A percentile compares a stretch with the other conserved stretches of the same genome.
phyloP scores from a whole-genome alignment of 1,140 invertebrate genomes.

The Drosophila repleta region DNA sequence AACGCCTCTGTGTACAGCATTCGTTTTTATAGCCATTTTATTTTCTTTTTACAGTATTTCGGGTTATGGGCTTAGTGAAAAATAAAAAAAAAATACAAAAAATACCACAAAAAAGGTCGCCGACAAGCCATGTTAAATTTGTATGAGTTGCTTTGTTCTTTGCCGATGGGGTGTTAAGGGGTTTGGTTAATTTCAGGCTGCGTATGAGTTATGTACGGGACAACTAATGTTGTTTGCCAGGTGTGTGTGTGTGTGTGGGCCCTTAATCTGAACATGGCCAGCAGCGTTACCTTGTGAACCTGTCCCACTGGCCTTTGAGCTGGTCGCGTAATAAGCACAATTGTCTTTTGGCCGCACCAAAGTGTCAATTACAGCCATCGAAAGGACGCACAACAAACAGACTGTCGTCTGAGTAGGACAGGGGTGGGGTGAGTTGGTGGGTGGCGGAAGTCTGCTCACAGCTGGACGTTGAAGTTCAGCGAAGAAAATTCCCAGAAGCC shows the following conservation, averaged over 20 bases:
- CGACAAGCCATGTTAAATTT: conserved; percentile 71
- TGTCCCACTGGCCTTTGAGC: conserved; percentile 22
- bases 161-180: conserved; percentile 17
- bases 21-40: conserved; percentile 35
- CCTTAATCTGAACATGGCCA: conserved; percentile 40
- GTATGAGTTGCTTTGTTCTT: conserved; percentile 60
- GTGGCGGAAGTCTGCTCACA: not conserved
- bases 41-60: conserved; percentile 17
- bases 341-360: conserved; percentile 57
- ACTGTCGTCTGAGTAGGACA: too few species aligned
- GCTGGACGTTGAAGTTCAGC: conserved; percentile 4
- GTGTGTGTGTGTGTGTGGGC: conserved; percentile 1
- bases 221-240: conserved; percentile 40
- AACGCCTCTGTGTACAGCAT: conserved; percentile 2
- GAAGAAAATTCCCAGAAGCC: conserved; percentile 11
- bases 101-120: conserved; percentile 69
- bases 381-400: conserved; percentile 31
- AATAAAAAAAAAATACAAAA: conserved; percentile 16
- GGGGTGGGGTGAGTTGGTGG: too few species aligned
- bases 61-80: conserved; percentile 37
- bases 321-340: conserved; percentile 57
- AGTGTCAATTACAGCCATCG: conserved; percentile 73
- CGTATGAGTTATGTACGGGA: conserved; percentile 27
- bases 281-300: conserved; percentile 23
- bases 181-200: conserved; percentile 52